Evolutionary conservation across 1,140 invertebrate genomes (phyloP).

Genomic region (Druon quercuslanigerum): DNA sequence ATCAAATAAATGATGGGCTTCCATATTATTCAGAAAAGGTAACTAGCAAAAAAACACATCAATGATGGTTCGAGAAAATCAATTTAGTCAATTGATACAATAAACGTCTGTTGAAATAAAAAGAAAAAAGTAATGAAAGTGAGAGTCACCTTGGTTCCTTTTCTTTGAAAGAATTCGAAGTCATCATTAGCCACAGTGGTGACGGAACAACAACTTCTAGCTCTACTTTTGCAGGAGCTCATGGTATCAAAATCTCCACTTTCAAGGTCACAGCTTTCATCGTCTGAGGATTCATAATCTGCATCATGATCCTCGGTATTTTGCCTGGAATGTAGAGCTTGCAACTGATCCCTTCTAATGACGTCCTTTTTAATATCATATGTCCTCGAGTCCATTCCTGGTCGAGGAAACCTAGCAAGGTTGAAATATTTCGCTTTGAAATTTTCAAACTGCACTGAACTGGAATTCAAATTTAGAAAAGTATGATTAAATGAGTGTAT

Average conservation of each 20-base stretch:
- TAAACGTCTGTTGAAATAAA: constrained; percentile 8
- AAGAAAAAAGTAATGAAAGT: constrained; percentile 13
- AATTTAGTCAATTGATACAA: background rate
- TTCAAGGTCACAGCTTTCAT: constrained; percentile 71
- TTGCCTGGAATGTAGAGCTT: constrained; percentile 17
- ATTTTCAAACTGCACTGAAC: constrained; percentile 40
- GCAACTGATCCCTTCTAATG: constrained; percentile 17
- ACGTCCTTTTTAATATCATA: constrained; percentile 63
- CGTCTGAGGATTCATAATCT: constrained; percentile 72
- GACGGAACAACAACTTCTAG: constrained; percentile 77
- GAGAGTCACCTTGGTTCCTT: constrained; percentile 61
- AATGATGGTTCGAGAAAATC: background rate
- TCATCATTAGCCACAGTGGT: constrained; percentile 82
- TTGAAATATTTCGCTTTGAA: constrained; percentile 39
- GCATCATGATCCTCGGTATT: constrained; percentile 43
- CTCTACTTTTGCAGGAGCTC: constrained; percentile 78
- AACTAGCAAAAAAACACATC: background rate
- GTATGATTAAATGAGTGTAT: constrained; percentile 7
- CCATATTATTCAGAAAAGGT: background rate
- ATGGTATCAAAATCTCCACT: constrained; percentile 69
- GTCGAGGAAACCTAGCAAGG: constrained; percentile 51
- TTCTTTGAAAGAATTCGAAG: constrained; percentile 79
- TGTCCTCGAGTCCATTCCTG: constrained; percentile 54
- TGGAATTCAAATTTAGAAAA: constrained; percentile 13
- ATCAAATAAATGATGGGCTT: background rate